A percentile compares a stretch with the other conserved stretches of the same genome.
Conservation (phyloP, 2,113 vertebrate species). For the Lagenorhynchus albirostris region DNA sequence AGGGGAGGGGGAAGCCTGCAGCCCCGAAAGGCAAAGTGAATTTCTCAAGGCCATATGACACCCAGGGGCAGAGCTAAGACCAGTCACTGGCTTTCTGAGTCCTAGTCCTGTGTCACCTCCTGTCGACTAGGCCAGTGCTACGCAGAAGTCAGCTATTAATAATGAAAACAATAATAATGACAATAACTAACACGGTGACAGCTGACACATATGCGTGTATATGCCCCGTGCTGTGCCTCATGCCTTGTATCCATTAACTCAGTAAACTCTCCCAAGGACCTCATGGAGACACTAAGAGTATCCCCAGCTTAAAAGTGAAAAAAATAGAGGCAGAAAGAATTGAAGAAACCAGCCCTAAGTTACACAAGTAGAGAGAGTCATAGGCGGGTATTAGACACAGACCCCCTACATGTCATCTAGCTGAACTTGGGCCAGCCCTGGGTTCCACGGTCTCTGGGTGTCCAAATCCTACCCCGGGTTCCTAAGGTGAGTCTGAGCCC, state of each 20-base stretch:
- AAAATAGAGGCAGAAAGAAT: neutral
- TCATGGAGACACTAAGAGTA: neutral
- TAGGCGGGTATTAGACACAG: neutral
- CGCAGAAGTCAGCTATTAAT: neutral
- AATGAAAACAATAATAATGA: neutral
- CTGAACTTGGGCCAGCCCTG: neutral
- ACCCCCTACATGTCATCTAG: rapidly evolving
- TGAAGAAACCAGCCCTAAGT: neutral
- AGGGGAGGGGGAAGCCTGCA: neutral
- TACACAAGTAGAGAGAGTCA: neutral
- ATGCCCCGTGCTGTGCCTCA: rapidly evolving
- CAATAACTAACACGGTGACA: neutral
- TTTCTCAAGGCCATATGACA: neutral
- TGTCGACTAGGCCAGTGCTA: neutral
- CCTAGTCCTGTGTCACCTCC: neutral
- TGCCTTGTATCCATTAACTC: neutral
- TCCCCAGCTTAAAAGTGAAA: neutral
- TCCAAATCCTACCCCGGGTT: neutral
- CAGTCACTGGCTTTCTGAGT: neutral
- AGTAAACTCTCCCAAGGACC: neutral
- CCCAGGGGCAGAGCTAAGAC: neutral
- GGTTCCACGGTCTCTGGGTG: neutral
- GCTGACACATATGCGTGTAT: rapidly evolving
- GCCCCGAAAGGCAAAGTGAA: neutral
- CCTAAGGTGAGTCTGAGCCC: neutral